phyloP scores from a whole-genome alignment of 2,888 invertebrate genomes.

The Chirona hameri region DNA sequence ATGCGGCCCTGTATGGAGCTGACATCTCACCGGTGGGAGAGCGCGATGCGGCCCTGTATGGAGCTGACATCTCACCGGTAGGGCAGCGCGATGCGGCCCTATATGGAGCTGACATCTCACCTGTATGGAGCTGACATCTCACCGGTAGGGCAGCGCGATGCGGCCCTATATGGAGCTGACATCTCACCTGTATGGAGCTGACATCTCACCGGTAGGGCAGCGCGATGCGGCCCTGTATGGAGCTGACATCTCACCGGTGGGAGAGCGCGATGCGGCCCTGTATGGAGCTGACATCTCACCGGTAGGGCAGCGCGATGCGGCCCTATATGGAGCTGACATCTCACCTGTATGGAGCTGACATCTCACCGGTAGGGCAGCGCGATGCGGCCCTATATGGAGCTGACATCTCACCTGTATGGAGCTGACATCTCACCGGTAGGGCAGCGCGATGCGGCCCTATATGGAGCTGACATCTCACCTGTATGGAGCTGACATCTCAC shows the following conservation, averaged over 20 bases:
- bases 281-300: slow-evolving; percentile 79
- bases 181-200: no score
- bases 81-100: slow-evolving; percentile 87
- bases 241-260: slow-evolving; percentile 72
- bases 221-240: slow-evolving; percentile 87
- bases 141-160: slow-evolving; percentile 77
- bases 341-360: no score
- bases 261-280: slow-evolving; percentile 91
- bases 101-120: slow-evolving; percentile 87
- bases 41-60: slow-evolving; percentile 84
- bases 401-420: no score
- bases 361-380: slow-evolving; percentile 76
- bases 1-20: slow-evolving; percentile 92
- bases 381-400: slow-evolving; percentile 89
- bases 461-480: slow-evolving; percentile 88
- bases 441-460: slow-evolving; percentile 87
- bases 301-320: slow-evolving; percentile 78
- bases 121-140: no score
- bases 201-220: slow-evolving; percentile 75
- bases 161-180: slow-evolving; percentile 91
- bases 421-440: slow-evolving; percentile 68
- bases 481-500: no score
- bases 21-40: slow-evolving; percentile 74
- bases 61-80: slow-evolving; percentile 77
- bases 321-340: slow-evolving; percentile 92